A percentile compares a stretch with the other conserved stretches of the same genome.
phyloP scores from a whole-genome alignment of 2,113 vertebrate species.

The Mobula hypostoma region DNA sequence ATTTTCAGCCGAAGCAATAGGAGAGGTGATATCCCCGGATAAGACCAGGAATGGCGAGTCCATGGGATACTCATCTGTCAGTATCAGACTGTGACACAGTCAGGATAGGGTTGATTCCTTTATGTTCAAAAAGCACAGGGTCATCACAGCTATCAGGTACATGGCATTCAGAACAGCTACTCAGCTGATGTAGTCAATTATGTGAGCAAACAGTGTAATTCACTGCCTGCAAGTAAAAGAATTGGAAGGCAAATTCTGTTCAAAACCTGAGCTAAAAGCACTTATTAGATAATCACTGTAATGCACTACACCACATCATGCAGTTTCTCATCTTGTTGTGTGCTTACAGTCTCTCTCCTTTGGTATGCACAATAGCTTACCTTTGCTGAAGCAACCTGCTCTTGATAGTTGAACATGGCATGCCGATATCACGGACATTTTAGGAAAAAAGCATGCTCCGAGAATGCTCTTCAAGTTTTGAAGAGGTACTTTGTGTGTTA shows the following conservation, averaged over 20 bases:
- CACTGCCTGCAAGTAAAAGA: not conserved
- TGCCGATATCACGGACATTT: not conserved
- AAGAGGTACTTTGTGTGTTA: not conserved
- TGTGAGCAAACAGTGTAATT: not conserved
- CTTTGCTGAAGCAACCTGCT: constrained; percentile 8
- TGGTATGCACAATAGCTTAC: not conserved
- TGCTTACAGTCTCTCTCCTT: not conserved
- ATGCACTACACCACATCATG: not conserved
- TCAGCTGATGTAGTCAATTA: not conserved
- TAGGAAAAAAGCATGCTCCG: not conserved
- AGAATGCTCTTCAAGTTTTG: not conserved
- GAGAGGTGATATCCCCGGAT: not conserved
- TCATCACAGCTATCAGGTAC: not conserved
- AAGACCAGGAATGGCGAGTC: not conserved
- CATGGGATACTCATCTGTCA: not conserved
- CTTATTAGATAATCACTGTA: not conserved
- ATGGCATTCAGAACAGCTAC: not conserved
- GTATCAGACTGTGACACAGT: not conserved
- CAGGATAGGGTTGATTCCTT: not conserved
- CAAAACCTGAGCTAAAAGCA: not conserved
- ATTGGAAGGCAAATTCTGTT: not conserved
- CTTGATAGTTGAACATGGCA: not conserved
- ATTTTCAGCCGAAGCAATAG: not conserved
- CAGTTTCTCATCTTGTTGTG: not conserved
- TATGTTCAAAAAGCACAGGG: not conserved